Evolutionary conservation across 1,140 invertebrate species (phyloP).

Genomic region (Platorchestia sp.): DNA sequence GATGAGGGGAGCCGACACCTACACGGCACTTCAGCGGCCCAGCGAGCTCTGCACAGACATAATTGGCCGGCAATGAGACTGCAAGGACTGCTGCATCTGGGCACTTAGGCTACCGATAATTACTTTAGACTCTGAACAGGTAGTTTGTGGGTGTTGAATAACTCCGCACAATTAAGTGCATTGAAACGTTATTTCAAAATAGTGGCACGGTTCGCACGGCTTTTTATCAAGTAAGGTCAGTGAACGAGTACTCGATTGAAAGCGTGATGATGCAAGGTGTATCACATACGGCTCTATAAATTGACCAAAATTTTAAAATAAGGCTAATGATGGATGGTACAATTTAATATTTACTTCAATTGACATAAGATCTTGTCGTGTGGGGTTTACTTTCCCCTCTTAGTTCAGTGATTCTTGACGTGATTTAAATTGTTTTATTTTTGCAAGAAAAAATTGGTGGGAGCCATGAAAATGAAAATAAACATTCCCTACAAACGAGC

Average conservation of each 20-base stretch:
- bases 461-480: too few relatives aligned
- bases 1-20: neutral
- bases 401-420: too few relatives aligned
- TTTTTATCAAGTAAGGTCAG: neutral
- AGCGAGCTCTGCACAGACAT: neutral
- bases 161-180: neutral
- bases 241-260: neutral
- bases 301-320: neutral
- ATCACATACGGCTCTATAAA: neutral
- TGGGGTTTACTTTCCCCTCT: too few relatives aligned
- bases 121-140: neutral
- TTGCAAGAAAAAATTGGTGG: too few relatives aligned
- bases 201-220: neutral
- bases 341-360: too few relatives aligned
- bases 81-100: neutral
- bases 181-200: neutral
- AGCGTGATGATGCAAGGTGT: neutral
- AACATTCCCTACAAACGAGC: too few relatives aligned
- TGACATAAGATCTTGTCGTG: too few relatives aligned
- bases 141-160: neutral
- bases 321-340: neutral
- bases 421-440: too few relatives aligned
- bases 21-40: neutral
- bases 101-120: neutral
- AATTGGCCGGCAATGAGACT: neutral